Evolutionary conservation across 2,113 vertebrate genomes (phyloP).

Genomic region (Platichthys stellatus): DNA sequence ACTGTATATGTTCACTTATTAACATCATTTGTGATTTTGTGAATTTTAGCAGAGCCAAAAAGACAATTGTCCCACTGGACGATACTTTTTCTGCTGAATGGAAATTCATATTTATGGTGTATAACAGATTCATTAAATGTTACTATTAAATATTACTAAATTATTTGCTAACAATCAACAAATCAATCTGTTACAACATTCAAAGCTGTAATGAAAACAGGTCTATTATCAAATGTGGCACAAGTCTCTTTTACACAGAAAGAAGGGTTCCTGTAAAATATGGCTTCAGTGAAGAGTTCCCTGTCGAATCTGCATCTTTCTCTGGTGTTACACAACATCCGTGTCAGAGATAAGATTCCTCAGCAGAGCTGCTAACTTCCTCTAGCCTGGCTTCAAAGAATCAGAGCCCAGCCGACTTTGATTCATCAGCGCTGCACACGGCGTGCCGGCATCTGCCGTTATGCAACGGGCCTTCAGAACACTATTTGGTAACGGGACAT

Average conservation of each 20-base stretch:
- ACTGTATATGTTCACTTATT: too few species aligned
- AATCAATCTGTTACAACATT: not conserved
- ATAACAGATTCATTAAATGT: too few species aligned
- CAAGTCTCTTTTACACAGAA: not conserved
- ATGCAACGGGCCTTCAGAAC: conserved; percentile 53
- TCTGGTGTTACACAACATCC: conserved; percentile 49
- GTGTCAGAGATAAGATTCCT: conserved; percentile 40
- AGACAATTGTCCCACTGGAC: too few species aligned
- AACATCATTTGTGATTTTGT: too few species aligned
- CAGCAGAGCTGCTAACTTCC: conserved; percentile 36
- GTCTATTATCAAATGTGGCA: not conserved
- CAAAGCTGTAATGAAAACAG: not conserved
- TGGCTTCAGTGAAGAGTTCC: conserved; percentile 26
- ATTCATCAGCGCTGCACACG: conserved; percentile 40
- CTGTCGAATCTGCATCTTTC: not conserved
- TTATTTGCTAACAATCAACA: too few species aligned
- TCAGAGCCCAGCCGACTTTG: conserved; percentile 9
- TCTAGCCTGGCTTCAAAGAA: conserved; percentile 51
- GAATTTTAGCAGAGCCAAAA: too few species aligned
- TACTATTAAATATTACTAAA: too few species aligned
- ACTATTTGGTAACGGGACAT: conserved; percentile 44
- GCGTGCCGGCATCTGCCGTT: conserved; percentile 20
- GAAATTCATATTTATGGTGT: too few species aligned
- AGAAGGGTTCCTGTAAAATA: not conserved
- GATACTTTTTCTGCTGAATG: too few species aligned